phyloP scores from a whole-genome alignment of 2,888 invertebrate genomes.

The Leptogaster cylindrica region DNA sequence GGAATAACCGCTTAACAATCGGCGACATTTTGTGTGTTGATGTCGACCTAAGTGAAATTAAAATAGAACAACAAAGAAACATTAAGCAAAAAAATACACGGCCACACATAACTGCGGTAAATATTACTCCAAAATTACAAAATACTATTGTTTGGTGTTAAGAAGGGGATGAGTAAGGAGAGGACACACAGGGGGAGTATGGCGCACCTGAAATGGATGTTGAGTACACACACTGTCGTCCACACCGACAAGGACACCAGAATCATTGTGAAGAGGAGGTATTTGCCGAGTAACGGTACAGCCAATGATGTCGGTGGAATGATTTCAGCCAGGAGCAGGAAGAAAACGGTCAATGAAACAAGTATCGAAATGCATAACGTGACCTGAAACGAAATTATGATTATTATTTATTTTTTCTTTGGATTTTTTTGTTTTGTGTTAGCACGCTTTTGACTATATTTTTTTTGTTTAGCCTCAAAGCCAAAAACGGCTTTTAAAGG shows the following conservation, averaged over 20 bases:
- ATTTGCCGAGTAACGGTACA: slow-evolving; percentile 92
- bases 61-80: slow-evolving; percentile 21
- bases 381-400: slow-evolving; percentile 71
- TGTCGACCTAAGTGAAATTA: slow-evolving; percentile 71
- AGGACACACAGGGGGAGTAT: not conserved
- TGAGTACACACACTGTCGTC: slow-evolving; percentile 94
- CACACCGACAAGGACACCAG: slow-evolving; percentile 92
- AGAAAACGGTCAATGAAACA: slow-evolving; percentile 98
- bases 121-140: too few relatives aligned
- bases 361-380: slow-evolving; percentile 98
- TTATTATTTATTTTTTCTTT: too few relatives aligned
- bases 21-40: slow-evolving; percentile 94
- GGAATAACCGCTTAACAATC: slow-evolving; percentile 84
- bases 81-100: not conserved
- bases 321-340: slow-evolving; percentile 96
- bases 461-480: slow-evolving; percentile 6
- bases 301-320: slow-evolving; percentile 98
- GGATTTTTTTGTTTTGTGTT: too few relatives aligned
- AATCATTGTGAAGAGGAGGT: slow-evolving; percentile 95
- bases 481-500: not conserved
- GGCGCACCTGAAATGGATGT: slow-evolving; percentile 84
- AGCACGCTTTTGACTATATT: not conserved
- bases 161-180: too few relatives aligned
- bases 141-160: too few relatives aligned
- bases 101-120: slow-evolving; percentile 6